These are phyloP conservation scores for Ceyx cyanopectus DNA, from an alignment of 2,113 vertebrate genomes.

Conservation along the genomic window DNA sequence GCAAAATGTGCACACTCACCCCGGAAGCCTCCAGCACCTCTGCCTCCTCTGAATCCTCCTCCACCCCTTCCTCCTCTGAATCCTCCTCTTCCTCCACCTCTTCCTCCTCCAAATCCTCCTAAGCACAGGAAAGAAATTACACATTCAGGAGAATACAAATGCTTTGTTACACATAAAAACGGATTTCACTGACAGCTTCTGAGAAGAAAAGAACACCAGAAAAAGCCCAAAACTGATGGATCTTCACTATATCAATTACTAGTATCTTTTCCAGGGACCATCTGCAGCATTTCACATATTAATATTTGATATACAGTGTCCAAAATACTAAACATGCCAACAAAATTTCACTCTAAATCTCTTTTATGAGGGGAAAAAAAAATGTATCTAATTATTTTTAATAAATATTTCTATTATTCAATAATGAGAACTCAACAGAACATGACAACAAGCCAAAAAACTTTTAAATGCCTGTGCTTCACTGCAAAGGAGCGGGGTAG, in stretches of 20 bases:
- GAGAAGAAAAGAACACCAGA: neutral
- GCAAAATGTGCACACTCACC: slow-evolving; percentile 61
- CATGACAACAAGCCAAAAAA: neutral
- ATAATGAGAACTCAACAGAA: neutral
- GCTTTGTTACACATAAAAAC: neutral
- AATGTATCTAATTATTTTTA: neutral
- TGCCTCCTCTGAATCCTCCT: slow-evolving; percentile 81
- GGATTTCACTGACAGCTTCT: neutral
- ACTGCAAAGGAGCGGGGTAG: neutral
- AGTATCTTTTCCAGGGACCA: neutral
- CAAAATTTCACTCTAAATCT: neutral
- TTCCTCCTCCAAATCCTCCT: slow-evolving; percentile 83
- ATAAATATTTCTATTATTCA: neutral
- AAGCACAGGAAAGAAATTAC: slow-evolving; percentile 1
- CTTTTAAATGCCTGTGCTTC: neutral
- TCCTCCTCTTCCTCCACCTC: slow-evolving; percentile 79
- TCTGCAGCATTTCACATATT: neutral
- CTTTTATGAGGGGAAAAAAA: neutral
- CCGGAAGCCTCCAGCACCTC: slow-evolving; percentile 84
- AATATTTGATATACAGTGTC: neutral
- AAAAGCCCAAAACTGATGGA: neutral
- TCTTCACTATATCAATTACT: neutral
- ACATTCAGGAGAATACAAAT: neutral
- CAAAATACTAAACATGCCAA: neutral
- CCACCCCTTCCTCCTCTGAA: slow-evolving; percentile 69